phyloP scores from a whole-genome alignment of 2,888 invertebrate species.

The Melitaea athalia region DNA sequence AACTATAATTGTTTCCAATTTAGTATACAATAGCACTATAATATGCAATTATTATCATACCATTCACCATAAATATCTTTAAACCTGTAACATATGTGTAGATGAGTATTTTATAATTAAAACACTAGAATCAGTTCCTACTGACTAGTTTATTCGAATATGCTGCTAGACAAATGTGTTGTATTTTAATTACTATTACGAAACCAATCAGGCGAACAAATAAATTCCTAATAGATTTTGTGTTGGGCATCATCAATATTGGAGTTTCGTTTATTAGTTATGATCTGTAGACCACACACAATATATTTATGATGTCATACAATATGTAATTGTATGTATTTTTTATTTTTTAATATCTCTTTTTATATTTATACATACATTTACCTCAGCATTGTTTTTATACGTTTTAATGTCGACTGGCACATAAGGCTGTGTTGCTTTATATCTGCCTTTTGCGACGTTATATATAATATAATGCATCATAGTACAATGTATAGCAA shows the following conservation, averaged over 20 bases:
- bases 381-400: too few species aligned
- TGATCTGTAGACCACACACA: slow-evolving; percentile 35
- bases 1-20: not conserved
- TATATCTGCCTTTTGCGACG: too few species aligned
- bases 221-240: slow-evolving; percentile 50
- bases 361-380: too few species aligned
- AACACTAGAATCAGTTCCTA: slow-evolving; percentile 2
- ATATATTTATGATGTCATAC: too few species aligned
- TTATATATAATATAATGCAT: too few species aligned
- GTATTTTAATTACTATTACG: slow-evolving; percentile 61
- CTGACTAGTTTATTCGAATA: slow-evolving; percentile 47
- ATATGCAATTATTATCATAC: not conserved
- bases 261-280: slow-evolving; percentile 37
- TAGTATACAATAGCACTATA: not conserved
- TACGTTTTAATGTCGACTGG: too few species aligned
- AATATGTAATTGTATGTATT: too few species aligned
- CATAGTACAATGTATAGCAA: too few species aligned
- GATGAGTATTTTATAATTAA: slow-evolving; percentile 11
- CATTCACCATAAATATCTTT: not conserved
- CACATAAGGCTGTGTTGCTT: too few species aligned
- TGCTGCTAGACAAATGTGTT: slow-evolving; percentile 68
- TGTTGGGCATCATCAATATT: slow-evolving; percentile 39
- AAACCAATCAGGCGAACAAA: slow-evolving; percentile 51
- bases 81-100: not conserved
- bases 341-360: too few species aligned